Evolutionary conservation across 2,797 vertebrate genomes (phyloP).

Genomic region (Chelon auratus): DNA sequence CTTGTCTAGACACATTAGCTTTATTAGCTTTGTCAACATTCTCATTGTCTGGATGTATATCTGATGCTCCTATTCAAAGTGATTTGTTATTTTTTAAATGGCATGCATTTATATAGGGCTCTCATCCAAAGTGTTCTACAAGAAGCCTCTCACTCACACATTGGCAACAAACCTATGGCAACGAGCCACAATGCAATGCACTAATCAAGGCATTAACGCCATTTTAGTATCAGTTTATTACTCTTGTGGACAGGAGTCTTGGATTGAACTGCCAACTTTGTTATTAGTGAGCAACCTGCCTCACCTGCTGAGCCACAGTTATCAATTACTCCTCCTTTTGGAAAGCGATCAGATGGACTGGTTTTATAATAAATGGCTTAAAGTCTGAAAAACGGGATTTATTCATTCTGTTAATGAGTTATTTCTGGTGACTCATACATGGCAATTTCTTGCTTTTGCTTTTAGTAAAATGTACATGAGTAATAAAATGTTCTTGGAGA

Average conservation of each 20-base stretch:
- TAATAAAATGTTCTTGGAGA: constrained; percentile 8
- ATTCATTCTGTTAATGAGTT: not conserved
- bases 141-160: constrained; percentile 13
- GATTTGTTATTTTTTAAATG: constrained; percentile 20
- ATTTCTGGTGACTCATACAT: constrained; percentile 4
- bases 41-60: constrained; percentile 36
- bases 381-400: not conserved
- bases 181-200: not conserved
- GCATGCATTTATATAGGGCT: constrained; percentile 9
- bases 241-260: constrained; percentile 13
- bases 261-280: constrained; percentile 9
- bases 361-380: not conserved
- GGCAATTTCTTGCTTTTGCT: not conserved
- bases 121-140: constrained; percentile 17
- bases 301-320: not conserved
- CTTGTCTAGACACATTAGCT: constrained; percentile 39
- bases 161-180: constrained; percentile 6
- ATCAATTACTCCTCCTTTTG: too few species aligned
- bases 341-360: too few species aligned
- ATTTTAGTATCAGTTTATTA: not conserved
- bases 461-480: constrained; percentile 4
- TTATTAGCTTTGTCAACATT: constrained; percentile 42
- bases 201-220: not conserved
- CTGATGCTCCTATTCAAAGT: not conserved
- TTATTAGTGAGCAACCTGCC: not conserved